Conservation (phyloP, 2,113 vertebrate species). For the Burhinus bistriatus region DNA sequence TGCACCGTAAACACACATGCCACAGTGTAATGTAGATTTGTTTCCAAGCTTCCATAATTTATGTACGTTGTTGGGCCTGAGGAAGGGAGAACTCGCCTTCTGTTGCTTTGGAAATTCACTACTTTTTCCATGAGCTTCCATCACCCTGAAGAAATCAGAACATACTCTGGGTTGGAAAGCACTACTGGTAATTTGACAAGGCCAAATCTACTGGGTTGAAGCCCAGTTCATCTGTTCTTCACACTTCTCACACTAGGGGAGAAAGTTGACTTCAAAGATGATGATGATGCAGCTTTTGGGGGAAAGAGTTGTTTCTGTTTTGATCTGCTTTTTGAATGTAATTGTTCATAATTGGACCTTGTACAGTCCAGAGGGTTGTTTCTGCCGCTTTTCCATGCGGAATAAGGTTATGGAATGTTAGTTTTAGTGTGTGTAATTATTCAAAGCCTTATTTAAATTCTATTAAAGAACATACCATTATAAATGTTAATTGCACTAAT, state of each 20-base stretch:
- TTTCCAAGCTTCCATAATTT: slow-evolving; percentile 37
- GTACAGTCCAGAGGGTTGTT: slow-evolving; percentile 52
- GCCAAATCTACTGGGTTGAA: slow-evolving; percentile 25
- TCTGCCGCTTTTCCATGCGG: slow-evolving; percentile 67
- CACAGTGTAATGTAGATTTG: background rate
- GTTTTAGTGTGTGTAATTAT: slow-evolving; percentile 76
- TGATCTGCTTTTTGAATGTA: slow-evolving; percentile 76
- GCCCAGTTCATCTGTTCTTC: background rate
- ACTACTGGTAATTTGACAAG: background rate
- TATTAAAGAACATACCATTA: slow-evolving; percentile 77
- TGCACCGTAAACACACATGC: slow-evolving; percentile 44
- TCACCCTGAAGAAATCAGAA: slow-evolving; percentile 8
- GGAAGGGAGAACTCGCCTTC: background rate
- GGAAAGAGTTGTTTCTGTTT: slow-evolving; percentile 23
- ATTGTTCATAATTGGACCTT: slow-evolving; percentile 61
- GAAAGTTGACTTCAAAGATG: slow-evolving; percentile 16
- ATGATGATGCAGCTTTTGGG: background rate
- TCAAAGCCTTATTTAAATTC: slow-evolving; percentile 82
- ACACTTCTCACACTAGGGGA: background rate
- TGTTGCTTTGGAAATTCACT: background rate
- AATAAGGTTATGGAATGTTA: slow-evolving; percentile 74
- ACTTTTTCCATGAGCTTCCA: slow-evolving; percentile 31
- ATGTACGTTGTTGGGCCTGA: background rate
- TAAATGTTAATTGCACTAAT: slow-evolving; percentile 81
- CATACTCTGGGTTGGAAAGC: slow-evolving; percentile 20